phyloP scores from a whole-genome alignment of 2,113 vertebrate genomes.

The Corydoras sp. region DNA sequence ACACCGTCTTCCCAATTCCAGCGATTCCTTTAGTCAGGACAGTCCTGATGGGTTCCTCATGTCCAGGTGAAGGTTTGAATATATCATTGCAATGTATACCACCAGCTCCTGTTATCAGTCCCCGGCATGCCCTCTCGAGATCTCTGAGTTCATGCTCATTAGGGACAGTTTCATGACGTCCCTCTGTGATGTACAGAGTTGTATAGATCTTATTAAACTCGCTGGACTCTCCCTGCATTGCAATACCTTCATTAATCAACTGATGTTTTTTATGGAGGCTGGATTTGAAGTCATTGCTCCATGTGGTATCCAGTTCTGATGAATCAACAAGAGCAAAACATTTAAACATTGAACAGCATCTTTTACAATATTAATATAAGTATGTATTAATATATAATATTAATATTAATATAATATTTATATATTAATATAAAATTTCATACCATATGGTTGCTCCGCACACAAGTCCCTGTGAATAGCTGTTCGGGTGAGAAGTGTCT shows the following conservation, averaged over 20 bases:
- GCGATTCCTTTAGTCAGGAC: background rate
- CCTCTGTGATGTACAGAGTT: background rate
- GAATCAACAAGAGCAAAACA: too few relatives aligned
- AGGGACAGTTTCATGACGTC: background rate
- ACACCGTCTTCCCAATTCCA: conserved; percentile 8
- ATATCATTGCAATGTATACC: conserved; percentile 1
- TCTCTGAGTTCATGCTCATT: background rate
- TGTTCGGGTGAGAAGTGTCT: too few relatives aligned
- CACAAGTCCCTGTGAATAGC: too few relatives aligned
- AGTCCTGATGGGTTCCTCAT: conserved; percentile 10
- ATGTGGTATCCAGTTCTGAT: too few relatives aligned
- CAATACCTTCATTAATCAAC: conserved; percentile 18
- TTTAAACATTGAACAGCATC: too few relatives aligned
- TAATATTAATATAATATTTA: too few relatives aligned
- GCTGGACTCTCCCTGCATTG: background rate
- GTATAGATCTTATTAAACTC: background rate
- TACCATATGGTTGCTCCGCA: too few relatives aligned
- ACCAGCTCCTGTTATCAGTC: background rate
- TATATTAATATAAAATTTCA: too few relatives aligned
- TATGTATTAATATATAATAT: too few relatives aligned
- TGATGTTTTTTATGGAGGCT: background rate
- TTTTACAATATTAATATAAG: too few relatives aligned
- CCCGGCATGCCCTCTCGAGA: background rate
- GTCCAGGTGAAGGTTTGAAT: background rate
- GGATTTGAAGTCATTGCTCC: background rate